Evolutionary conservation across 2,113 vertebrate species (phyloP), one percentile per base, ranked within the genome.

Genomic region (Electrona antarctica): DNA sequence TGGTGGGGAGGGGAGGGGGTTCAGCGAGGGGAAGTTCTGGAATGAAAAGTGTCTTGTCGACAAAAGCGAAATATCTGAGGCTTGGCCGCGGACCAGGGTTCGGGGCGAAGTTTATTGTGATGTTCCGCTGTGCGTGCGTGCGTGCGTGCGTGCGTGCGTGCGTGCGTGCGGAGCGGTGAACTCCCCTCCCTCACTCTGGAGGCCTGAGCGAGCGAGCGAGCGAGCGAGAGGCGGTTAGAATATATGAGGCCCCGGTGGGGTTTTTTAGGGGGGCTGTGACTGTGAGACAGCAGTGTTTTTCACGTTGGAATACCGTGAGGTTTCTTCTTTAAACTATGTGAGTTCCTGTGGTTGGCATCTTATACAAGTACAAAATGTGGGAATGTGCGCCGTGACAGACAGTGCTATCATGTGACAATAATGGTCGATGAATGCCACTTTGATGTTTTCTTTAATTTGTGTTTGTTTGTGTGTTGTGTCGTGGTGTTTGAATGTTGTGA

Each of bases 41-140:
- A 90, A 87, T 85, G 81, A 87, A 90, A 90, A 84, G 73, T 82
- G 81, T 89, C 81, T 79, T 85, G 89, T 90, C 78, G 66, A 89
- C 89, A 88, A 88, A 87, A 75, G 76, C 7, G 60, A 88, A 90
- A 88, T 87, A 85, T 88, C 79, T 88, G 84, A 87, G 87, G 85
- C 84, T 89, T 88, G 89, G 90, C 85, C 13, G 2, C 47, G 64
- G 41, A 71, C 73, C 85, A 86, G 74, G 69, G 57, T 75, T 84
- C 6, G 14, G 86, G 82, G 84, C 73, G 83, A 71, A 14, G 73
- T 79, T 89, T 88, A 85, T 84, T 89, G 87, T 90, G 83, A 89
- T 86, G 65, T 68, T 84, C 69, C 60, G 64, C 80, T 73, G 64
- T 73, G 21, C 21, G 21, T 21, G 21, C 21, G 21, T 2, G 21